Evolutionary conservation across 2,888 invertebrate genomes (phyloP), one percentile per base, ranked within the genome.

Genomic region (Gasteruption jaculator): DNA sequence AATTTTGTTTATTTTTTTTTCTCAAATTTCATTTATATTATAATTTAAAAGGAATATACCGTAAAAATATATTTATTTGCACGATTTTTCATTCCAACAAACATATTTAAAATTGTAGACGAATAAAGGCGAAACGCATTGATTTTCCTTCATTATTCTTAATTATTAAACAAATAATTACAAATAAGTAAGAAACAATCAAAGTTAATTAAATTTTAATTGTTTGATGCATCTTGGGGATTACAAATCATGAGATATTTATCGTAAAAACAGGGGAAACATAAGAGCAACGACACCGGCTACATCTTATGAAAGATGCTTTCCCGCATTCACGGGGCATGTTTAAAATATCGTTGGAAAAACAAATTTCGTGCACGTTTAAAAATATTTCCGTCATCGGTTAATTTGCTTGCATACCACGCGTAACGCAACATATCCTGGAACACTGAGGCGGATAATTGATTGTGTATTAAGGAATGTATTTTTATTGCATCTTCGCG

Each of bases 401-500:
- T 22, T 2, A 53, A 34, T 44, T 46, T 43, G 1, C 49, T 20
- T 15, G 46, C 48, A 38, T 41, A 53, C 52, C 48, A 53, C 5
- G 52, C 50, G 27, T 52, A 56, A 30, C 29, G n/a, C 10, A 52
- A 16, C 45, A 50, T 51, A 12, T 45, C 14, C 8, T 7, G 2
- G 26, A 54, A 53, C 11, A 52, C 38, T 18, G 44, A 48, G 12
- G 52, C 22, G 4, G 43, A 47, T 7, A 54, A 21, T 35, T 52
- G 45, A 12, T 51, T 38, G 20, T 52, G 49, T 10, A 55, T 36
- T 5, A 53, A 41, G 2, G 53, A 48, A 19, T 57, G 51, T 18
- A 57, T 49, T 52, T 53, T 55, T 6, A 57, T 49, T 8, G 30
- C 36, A 33, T 54, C 51, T 45, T 54, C 48, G 8, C 50, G 32